Evolutionary conservation across 2,797 vertebrate genomes (phyloP).

Genomic region (Gymnoscopelus microlampas): DNA sequence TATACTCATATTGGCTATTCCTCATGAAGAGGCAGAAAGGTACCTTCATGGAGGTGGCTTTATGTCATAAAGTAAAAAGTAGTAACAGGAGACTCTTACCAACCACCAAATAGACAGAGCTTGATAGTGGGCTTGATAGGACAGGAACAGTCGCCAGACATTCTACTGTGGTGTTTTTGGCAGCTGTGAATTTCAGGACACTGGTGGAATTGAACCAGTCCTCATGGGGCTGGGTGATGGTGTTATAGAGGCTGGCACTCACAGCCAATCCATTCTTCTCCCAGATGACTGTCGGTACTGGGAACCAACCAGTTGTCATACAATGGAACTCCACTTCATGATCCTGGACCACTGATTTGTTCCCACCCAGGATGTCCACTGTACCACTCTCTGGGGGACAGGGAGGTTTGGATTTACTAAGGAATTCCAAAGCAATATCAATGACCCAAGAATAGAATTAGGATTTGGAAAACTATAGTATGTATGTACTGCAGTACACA

Average conservation of each 20-base stretch:
- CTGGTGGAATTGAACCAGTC: conserved; percentile 68
- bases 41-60: neutral
- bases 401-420: neutral
- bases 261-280: conserved; percentile 37
- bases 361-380: conserved; percentile 58
- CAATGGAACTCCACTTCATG: conserved; percentile 70
- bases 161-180: conserved; percentile 45
- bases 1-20: no score
- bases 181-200: conserved; percentile 57
- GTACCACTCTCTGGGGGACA: conserved; percentile 68
- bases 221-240: conserved; percentile 37
- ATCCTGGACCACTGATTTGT: conserved; percentile 52
- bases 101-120: conserved; percentile 65
- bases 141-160: conserved; percentile 61
- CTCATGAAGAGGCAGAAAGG: no score
- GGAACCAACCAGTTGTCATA: conserved; percentile 66
- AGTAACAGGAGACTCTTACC: conserved; percentile 62
- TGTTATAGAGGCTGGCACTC: conserved; percentile 62
- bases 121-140: conserved; percentile 48
- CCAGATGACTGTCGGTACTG: conserved; percentile 70
- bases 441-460: neutral
- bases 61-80: neutral
- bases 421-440: no score
- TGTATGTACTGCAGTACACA: no score
- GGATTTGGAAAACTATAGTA: neutral